phyloP scores from a whole-genome alignment of 2,113 vertebrate species.

The Probosciger aterrimus region DNA sequence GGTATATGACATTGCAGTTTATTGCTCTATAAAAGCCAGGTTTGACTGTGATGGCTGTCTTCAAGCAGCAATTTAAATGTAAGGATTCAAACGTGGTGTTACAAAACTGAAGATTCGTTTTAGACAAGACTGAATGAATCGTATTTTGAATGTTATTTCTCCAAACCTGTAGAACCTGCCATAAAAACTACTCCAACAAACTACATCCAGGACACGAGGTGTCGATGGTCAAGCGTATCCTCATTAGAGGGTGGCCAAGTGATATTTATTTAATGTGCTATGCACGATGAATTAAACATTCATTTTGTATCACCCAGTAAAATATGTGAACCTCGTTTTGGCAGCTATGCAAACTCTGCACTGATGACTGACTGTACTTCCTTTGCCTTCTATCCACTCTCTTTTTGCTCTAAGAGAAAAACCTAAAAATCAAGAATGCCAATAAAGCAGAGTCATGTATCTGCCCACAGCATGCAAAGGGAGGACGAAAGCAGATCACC shows the following conservation, averaged over 20 bases:
- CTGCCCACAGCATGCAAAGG: neutral
- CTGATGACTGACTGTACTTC: neutral
- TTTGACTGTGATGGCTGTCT: neutral
- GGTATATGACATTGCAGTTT: neutral
- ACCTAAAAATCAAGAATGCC: slow-evolving; percentile 4
- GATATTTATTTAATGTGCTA: slow-evolving; percentile 27
- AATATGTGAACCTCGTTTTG: slow-evolving; percentile 32
- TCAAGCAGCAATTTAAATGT: neutral
- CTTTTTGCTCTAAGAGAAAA: neutral
- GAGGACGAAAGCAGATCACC: neutral
- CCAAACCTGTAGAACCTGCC: neutral
- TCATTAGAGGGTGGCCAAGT: slow-evolving; percentile 42
- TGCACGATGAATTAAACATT: slow-evolving; percentile 51
- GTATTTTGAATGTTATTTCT: neutral
- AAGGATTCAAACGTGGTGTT: neutral
- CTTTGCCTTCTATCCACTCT: neutral
- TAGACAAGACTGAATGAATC: neutral
- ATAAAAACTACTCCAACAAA: neutral
- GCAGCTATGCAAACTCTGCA: slow-evolving; percentile 31
- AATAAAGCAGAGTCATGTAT: neutral
- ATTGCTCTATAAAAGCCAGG: neutral
- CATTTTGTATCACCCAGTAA: slow-evolving; percentile 49
- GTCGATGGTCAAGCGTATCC: slow-evolving; percentile 29
- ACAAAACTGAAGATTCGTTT: neutral
- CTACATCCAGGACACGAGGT: slow-evolving; percentile 10